These are phyloP conservation scores for Oscheius sp. DNA, from an alignment of 2,888 invertebrate species.

Conservation along the genomic window DNA sequence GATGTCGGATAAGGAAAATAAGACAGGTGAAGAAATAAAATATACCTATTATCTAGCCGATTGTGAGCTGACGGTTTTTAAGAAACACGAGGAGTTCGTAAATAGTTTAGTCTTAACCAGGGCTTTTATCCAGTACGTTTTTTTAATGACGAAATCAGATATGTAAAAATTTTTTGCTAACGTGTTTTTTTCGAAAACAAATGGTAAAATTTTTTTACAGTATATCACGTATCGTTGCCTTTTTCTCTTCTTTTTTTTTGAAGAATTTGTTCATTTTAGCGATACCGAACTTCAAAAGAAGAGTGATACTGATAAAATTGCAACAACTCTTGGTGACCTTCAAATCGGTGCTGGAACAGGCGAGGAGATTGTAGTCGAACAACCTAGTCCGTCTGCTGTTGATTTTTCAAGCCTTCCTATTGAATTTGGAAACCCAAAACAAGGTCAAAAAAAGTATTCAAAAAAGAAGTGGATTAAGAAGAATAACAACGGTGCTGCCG, in stretches of 20 bases:
- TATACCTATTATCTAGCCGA: constrained; percentile 1
- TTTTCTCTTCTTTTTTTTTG: background rate
- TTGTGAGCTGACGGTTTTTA: background rate
- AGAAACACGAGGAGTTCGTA: background rate
- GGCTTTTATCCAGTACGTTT: constrained; percentile 15
- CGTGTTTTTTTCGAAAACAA: too few species aligned
- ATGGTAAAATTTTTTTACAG: too few species aligned
- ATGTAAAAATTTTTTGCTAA: too few species aligned
- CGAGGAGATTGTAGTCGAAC: background rate
- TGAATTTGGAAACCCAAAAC: constrained; percentile 9
- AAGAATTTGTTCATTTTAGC: constrained; percentile 8
- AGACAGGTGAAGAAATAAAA: constrained; percentile 1
- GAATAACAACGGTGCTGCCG: background rate
- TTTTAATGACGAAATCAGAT: too few species aligned
- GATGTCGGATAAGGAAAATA: constrained; percentile 1
- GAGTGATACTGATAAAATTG: constrained; percentile 19
- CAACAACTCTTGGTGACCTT: background rate
- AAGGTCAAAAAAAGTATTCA: background rate
- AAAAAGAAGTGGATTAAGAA: background rate
- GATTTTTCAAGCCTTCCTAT: background rate
- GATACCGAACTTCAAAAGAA: constrained; percentile 17
- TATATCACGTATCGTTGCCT: background rate
- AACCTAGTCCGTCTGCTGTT: background rate
- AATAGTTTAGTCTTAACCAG: background rate
- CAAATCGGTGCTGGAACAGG: background rate